These are phyloP conservation scores for Drosophila vallismaia DNA, from an alignment of 2,888 invertebrate genomes.

Conservation along the genomic window DNA sequence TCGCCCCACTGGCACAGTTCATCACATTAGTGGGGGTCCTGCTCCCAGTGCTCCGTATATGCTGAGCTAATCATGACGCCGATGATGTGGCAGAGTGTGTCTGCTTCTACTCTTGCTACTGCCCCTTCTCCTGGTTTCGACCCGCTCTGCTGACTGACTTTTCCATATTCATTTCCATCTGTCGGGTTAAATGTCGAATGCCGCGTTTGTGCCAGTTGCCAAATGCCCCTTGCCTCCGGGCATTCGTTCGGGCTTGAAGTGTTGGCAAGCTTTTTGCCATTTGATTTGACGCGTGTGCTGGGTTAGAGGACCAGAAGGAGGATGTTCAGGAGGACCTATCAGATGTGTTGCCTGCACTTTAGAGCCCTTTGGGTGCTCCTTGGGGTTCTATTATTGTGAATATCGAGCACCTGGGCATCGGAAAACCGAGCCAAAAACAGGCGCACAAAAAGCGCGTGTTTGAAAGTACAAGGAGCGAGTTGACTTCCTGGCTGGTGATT, in stretches of 20 bases:
- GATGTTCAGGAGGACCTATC: slow-evolving; percentile 10
- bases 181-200: slow-evolving; percentile 47
- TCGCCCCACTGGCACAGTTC: slow-evolving; percentile 51
- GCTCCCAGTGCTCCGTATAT: slow-evolving; percentile 17
- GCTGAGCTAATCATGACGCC: slow-evolving; percentile 53
- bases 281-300: slow-evolving; percentile 49
- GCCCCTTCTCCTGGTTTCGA: background rate
- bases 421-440: background rate
- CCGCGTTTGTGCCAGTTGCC: slow-evolving; percentile 15
- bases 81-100: slow-evolving; percentile 39
- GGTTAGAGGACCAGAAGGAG: background rate
- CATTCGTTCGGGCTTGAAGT: slow-evolving; percentile 39
- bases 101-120: background rate
- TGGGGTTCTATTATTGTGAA: slow-evolving; percentile 66
- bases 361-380: slow-evolving; percentile 61
- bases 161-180: slow-evolving; percentile 33
- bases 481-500: slow-evolving; percentile 51
- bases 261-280: slow-evolving; percentile 54
- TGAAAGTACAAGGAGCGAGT: slow-evolving; percentile 8
- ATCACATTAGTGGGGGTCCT: slow-evolving; percentile 46
- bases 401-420: slow-evolving; percentile 56
- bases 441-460: slow-evolving; percentile 10
- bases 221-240: slow-evolving; percentile 1
- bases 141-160: slow-evolving; percentile 7
- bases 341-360: slow-evolving; percentile 63